Evolutionary conservation across 2,888 invertebrate species (phyloP), one percentile per base, ranked within the genome.

Genomic region (Parnassius apollo): DNA sequence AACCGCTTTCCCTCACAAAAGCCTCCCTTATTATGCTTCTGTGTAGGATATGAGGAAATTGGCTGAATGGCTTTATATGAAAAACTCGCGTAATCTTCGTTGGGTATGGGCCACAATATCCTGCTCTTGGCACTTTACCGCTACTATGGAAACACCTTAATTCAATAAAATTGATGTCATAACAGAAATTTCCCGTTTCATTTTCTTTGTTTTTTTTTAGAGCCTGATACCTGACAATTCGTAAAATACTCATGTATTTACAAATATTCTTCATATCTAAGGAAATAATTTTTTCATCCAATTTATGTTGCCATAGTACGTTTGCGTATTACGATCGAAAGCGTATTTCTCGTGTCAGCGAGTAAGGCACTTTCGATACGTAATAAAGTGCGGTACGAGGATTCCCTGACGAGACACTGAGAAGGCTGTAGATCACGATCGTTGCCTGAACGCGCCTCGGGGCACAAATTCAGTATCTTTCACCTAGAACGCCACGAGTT

Each of bases 31-130:
- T 91, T 89, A 88, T 88, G 84, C 86, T 85, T 80, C 82, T 83
- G 81, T 87, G 85, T 86, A 83, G 88, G 86, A 86, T 91, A 88
- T 88, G 85, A 88, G 88, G 88, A 88, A 90, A 91, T 91, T 90
- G 91, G 88, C 84, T 88, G 86, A 88, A 90, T 90, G 83, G 89
- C 86, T 86, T 88, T 86, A 85, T 89, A 89, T 88, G 86, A 90
- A 91, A 91, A 90, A 88, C 84, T 88, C 86, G 73, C 83, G 88
- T 88, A 89, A 90, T 90, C 84, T 89, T 81, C 80, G 80, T 75
- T 73, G 81, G 83, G 83, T 82, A 80, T 81, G 80, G 78, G 78
- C 82, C 78, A 83, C 86, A 85, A 88, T 89, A 88, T 86, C 80
- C 82, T 81, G 80, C 81, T 85, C 81, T 85, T 81, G 83, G 80